These are phyloP conservation scores for Lerista edwardsae DNA, from an alignment of 2,797 vertebrate genomes.

Conservation along the genomic window DNA sequence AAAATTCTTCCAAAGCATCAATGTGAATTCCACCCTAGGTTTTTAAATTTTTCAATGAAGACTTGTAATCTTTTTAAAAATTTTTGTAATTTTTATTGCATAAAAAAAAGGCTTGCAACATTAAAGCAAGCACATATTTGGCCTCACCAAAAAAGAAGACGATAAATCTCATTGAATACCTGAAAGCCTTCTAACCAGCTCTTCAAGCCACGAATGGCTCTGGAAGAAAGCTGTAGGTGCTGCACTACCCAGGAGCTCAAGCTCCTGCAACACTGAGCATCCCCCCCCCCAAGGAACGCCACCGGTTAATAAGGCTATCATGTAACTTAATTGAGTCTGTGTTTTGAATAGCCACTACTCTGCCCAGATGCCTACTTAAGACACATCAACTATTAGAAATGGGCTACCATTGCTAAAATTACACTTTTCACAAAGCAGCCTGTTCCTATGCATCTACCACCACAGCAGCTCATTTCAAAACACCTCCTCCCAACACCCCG, in stretches of 20 bases:
- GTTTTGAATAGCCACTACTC: no score
- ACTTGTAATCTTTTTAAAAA: no score
- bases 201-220: no score
- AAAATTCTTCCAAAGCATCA: no score
- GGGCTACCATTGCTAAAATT: not conserved
- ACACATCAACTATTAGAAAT: not conserved
- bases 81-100: no score
- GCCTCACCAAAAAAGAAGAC: not conserved
- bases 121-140: not conserved
- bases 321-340: not conserved
- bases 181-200: no score
- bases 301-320: not conserved
- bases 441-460: not conserved
- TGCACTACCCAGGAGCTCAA: no score
- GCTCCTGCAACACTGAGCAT: no score
- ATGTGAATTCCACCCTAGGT: no score
- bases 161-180: conserved; percentile 12
- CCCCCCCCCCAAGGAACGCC: no score
- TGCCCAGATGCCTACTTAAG: not conserved
- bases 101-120: no score
- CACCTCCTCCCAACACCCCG: not conserved
- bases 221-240: no score
- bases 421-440: not conserved
- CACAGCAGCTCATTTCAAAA: not conserved
- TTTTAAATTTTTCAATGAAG: not conserved